Evolutionary conservation across 2,888 invertebrate genomes (phyloP), one percentile per base, ranked within the genome.

Genomic region (Iphiclides podalirius): DNA sequence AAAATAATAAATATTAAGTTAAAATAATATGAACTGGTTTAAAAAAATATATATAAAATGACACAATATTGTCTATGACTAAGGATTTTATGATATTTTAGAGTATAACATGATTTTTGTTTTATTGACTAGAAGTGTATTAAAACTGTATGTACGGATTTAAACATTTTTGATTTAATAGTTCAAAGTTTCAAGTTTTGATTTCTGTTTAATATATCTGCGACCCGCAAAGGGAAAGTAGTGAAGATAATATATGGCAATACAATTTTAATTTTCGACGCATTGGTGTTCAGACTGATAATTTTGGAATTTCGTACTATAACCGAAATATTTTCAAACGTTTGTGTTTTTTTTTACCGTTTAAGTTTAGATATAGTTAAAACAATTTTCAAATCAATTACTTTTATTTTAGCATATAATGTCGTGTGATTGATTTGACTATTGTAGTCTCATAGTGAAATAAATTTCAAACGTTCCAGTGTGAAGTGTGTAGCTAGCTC

Each of bases 381-480:
- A 45, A 53, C 55, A 61, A 68, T 63, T 59, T 66, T 75, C 64
- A 73, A 70, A 72, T 72, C 61, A 70, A 67, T 75, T 60, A 55
- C 57, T 52, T 59, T 61, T 52, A 50, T 57, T 64, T 57, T 26
- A 52, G 59, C 40, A 45, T 60, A 53, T 51, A 63, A 59, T 59
- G 60, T 67, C 73, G 71, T 77, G 84, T 79, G 70, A 69, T 81
- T 82, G 73, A 80, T 81, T 84, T 87, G 86, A 86, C 86, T 84
- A 70, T 77, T 78, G 75, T 38, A 7, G 35, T 34, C 17, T 23
- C 20, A 20, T 72, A 78, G 79, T 80, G 79, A 86, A 86, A 86
- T 84, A 85, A 86, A 88, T 88, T 89, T 87, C 75, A 88, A 89
- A 87, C 83, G 86, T 86, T 87, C 83, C 82, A 85, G 85, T 87